Evolutionary conservation across 2,888 invertebrate species (phyloP).

Genomic region (Leptinotarsa haldemani): DNA sequence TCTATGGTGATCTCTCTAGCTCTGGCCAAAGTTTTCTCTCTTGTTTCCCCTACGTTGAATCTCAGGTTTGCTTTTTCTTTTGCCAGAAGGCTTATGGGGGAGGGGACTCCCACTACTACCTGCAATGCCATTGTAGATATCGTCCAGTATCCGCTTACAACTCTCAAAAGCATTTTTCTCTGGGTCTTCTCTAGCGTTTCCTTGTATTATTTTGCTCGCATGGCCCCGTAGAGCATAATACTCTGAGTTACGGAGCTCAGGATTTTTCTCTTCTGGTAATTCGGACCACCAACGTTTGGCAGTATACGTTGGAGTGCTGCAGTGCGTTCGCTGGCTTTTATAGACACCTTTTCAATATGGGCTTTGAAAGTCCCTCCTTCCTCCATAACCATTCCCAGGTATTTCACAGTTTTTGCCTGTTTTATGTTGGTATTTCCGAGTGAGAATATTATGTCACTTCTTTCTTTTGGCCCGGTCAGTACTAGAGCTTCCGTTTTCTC

Average conservation of each 20-base stretch:
- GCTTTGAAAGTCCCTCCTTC: background rate
- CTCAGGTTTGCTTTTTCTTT: conserved; percentile 11
- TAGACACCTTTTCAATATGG: too few species aligned
- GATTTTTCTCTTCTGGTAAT: background rate
- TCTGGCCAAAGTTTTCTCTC: background rate
- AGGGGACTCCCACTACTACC: conserved; percentile 29
- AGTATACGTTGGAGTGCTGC: conserved; percentile 5
- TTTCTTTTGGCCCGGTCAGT: too few species aligned
- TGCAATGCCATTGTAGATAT: conserved; percentile 27
- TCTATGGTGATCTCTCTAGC: background rate
- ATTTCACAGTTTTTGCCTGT: too few species aligned
- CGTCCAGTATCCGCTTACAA: conserved; percentile 27
- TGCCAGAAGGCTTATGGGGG: conserved; percentile 29
- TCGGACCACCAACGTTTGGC: conserved; percentile 31
- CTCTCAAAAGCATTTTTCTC: conserved; percentile 22
- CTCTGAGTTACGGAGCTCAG: background rate
- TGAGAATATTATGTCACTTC: too few species aligned
- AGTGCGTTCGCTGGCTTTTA: too few species aligned
- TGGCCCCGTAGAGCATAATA: conserved; percentile 28
- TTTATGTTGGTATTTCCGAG: too few species aligned
- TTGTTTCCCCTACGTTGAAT: background rate
- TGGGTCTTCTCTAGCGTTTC: conserved; percentile 8
- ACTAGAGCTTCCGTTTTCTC: too few species aligned
- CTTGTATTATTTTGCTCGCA: background rate
- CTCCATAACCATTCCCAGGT: background rate